phyloP scores from a whole-genome alignment of 2,797 vertebrate species.

The Carduelis carduelis region DNA sequence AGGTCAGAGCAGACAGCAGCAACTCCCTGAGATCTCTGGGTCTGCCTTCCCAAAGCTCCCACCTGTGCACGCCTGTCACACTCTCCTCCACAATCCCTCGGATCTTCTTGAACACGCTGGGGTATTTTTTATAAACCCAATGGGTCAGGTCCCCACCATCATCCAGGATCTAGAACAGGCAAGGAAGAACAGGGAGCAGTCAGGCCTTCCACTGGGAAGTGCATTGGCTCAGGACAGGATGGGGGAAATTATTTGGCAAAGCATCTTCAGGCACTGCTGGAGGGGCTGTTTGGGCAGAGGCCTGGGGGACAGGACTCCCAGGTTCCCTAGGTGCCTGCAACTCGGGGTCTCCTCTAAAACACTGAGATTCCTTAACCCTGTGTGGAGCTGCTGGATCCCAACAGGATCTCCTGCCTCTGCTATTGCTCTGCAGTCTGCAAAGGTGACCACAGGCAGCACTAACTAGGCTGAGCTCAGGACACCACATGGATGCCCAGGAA shows the following conservation, averaged over 20 bases:
- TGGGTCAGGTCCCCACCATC: slow-evolving; percentile 97
- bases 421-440: slow-evolving; percentile 19
- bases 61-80: slow-evolving; percentile 98
- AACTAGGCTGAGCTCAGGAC: not conserved
- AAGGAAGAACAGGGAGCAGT: slow-evolving; percentile 60
- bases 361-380: not conserved
- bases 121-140: slow-evolving; percentile 99
- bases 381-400: not conserved
- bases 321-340: not conserved
- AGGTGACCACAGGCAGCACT: not conserved
- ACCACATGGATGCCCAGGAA: not conserved
- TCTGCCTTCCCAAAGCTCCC: not conserved
- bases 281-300: not conserved
- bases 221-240: not conserved
- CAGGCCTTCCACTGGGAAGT: slow-evolving; percentile 39
- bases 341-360: not conserved
- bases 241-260: not conserved
- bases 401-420: not conserved
- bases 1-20: not conserved
- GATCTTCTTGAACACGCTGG: slow-evolving; percentile 95
- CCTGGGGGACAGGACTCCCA: not conserved
- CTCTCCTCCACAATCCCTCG: slow-evolving; percentile 98
- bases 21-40: not conserved
- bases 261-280: not conserved
- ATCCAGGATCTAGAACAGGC: slow-evolving; percentile 87